A percentile compares a stretch with the other conserved stretches of the same genome.
Conservation (phyloP, 23 tunicate genomes). For the Ascidia mentula region DNA sequence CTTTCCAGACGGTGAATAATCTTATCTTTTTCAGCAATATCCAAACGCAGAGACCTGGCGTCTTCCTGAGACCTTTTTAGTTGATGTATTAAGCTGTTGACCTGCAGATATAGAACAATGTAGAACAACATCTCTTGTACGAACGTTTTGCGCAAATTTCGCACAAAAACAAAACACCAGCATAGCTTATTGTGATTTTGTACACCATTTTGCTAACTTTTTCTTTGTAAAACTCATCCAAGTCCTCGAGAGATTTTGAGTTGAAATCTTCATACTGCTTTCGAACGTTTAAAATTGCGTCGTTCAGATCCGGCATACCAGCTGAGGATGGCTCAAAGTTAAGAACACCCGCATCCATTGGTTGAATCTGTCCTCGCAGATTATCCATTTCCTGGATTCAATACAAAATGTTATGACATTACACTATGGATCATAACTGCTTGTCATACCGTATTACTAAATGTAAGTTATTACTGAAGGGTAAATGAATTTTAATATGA, state of each 20-base stretch:
- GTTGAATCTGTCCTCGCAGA: conserved; percentile 67
- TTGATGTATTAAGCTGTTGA: conserved; percentile 56
- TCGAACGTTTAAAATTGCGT: conserved; percentile 66
- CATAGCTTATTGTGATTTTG: background rate
- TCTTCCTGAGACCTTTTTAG: conserved; percentile 52
- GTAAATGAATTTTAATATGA: no score
- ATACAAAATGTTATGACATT: no score
- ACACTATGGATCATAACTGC: no score
- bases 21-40: conserved; percentile 60
- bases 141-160: no score
- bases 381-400: conserved; percentile 84
- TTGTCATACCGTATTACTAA: no score
- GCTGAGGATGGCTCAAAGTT: conserved; percentile 37
- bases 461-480: no score
- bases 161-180: no score
- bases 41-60: conserved; percentile 37
- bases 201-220: conserved; percentile 46
- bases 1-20: conserved; percentile 56
- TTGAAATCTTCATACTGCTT: conserved; percentile 89
- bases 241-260: conserved; percentile 71
- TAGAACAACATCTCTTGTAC: no score
- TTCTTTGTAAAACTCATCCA: conserved; percentile 78
- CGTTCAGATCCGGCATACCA: conserved; percentile 70
- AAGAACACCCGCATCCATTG: conserved; percentile 28
- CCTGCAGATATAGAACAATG: conserved; percentile 23